These are phyloP conservation scores for Zaprionus gabonicus DNA, from an alignment of 1,140 invertebrate genomes.

Conservation along the genomic window DNA sequence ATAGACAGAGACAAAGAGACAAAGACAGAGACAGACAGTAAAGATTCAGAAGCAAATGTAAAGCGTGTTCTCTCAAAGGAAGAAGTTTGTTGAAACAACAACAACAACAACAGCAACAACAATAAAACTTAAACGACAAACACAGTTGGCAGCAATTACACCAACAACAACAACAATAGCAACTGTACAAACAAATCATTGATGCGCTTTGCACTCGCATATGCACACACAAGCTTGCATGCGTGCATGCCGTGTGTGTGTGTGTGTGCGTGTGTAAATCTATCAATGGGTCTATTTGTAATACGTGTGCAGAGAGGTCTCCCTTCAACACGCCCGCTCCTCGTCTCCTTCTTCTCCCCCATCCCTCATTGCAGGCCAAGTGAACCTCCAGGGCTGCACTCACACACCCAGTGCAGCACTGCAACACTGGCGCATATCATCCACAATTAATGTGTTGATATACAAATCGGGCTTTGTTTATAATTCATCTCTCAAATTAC, in stretches of 20 bases:
- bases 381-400: conserved; percentile 17
- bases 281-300: conserved; percentile 70
- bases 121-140: conserved; percentile 23
- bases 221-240: conserved; percentile 5
- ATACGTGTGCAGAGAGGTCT: conserved; percentile 43
- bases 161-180: conserved; percentile 17
- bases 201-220: conserved; percentile 33
- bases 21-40: neutral
- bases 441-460: conserved; percentile 75
- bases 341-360: neutral
- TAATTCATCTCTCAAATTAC: conserved; percentile 43
- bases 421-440: conserved; percentile 58
- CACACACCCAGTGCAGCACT: neutral
- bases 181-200: conserved; percentile 59
- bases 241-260: neutral
- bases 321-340: conserved; percentile 3
- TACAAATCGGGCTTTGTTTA: conserved; percentile 63
- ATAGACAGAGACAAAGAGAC: neutral
- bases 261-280: conserved; percentile 59
- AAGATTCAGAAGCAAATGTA: conserved; percentile 8
- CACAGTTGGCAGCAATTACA: conserved; percentile 28
- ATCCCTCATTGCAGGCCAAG: neutral
- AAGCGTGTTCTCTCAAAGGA: conserved; percentile 32
- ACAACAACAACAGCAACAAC: conserved; percentile 1
- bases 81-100: conserved; percentile 27